Base-by-base conservation (phyloP, 2,113 vertebrate genomes). In the Proterorhinus semilunaris region DNA sequence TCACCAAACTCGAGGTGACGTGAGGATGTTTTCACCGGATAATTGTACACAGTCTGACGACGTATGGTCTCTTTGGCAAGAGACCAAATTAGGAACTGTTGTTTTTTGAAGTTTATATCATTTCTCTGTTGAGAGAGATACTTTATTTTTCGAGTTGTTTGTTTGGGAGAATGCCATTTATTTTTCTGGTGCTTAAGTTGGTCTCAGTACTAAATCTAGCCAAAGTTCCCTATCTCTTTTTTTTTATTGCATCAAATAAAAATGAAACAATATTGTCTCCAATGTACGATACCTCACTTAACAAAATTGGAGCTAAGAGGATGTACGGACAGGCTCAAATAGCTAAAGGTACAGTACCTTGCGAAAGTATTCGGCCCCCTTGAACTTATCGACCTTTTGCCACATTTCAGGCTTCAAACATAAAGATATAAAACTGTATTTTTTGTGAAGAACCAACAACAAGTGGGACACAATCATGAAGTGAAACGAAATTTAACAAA, bases 1-100 rank as follows among this genome's bases (percentile, higher is more conserved):
- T 74, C 73, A 57, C 42, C 59, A 57, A 51, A 58, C 62, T 70
- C 50, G 69, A 73, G 69, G 50, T 44, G 53, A 21, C 62, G 6
- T 45, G 46, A 27, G 43, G 67, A 65, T 21, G 5, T 55, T 69
- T 71, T 67, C 55, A 36, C 45, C n/a, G 48, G 55, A 65, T 75
- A 78, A 78, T 80, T 84, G 71, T 61, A 36, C 13, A 50, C 48
- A 11, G 55, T 72, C 50, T 62, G 12, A 62, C 69, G 49, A 70
- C 17, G 51, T 51, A 17, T 0, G 51, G 17, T 63, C 42, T 54
- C 48, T 66, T 74, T 42, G 5, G 48, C 65, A 42, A 27, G 53
- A 66, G 66, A 68, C 65, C 48, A 45, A 76, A 61, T 58, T 48
- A 17, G 47, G 50, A 59, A 46, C 15, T 12, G 57, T 62, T 27